These are phyloP conservation scores for Cynaeus angustus DNA, from an alignment of 2,888 invertebrate species.

Conservation along the genomic window DNA sequence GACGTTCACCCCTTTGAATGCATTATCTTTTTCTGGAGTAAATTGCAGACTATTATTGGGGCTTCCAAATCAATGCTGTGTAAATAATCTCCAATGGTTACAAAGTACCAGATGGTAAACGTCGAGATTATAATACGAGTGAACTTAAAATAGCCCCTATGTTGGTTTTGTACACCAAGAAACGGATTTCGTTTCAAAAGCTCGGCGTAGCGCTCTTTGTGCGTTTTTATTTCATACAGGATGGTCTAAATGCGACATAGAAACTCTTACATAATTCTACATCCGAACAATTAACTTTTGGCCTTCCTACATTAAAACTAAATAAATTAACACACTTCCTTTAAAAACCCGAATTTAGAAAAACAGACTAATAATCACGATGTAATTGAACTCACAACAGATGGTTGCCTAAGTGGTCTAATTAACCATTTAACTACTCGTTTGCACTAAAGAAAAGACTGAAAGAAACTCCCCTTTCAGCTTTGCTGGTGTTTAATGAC, in stretches of 20 bases:
- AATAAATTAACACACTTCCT: neutral
- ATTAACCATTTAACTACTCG: slow-evolving; percentile 21
- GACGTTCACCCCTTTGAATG: slow-evolving; percentile 43
- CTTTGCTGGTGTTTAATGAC: neutral
- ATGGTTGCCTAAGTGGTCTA: slow-evolving; percentile 22
- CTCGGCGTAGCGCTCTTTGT: neutral
- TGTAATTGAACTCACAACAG: slow-evolving; percentile 9
- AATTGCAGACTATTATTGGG: slow-evolving; percentile 19
- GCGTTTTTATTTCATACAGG: neutral
- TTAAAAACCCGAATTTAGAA: neutral
- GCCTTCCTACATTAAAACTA: neutral
- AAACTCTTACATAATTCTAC: neutral
- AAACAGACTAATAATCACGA: slow-evolving; percentile 5
- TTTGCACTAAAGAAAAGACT: neutral
- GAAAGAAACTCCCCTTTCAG: neutral
- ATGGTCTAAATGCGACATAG: neutral
- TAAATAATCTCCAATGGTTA: slow-evolving; percentile 36
- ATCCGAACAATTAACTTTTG: neutral
- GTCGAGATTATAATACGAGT: slow-evolving; percentile 25
- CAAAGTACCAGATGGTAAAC: slow-evolving; percentile 41
- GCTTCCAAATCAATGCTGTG: slow-evolving; percentile 38
- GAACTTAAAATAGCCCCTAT: slow-evolving; percentile 35
- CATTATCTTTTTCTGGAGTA: slow-evolving; percentile 28
- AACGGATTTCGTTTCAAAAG: slow-evolving; percentile 20
- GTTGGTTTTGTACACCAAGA: slow-evolving; percentile 20